Percentiles rank a stretch among this genome's conserved stretches.
Evolutionary conservation across 2,113 vertebrate species (phyloP).

Genomic region (Orientallactaga bullata): DNA sequence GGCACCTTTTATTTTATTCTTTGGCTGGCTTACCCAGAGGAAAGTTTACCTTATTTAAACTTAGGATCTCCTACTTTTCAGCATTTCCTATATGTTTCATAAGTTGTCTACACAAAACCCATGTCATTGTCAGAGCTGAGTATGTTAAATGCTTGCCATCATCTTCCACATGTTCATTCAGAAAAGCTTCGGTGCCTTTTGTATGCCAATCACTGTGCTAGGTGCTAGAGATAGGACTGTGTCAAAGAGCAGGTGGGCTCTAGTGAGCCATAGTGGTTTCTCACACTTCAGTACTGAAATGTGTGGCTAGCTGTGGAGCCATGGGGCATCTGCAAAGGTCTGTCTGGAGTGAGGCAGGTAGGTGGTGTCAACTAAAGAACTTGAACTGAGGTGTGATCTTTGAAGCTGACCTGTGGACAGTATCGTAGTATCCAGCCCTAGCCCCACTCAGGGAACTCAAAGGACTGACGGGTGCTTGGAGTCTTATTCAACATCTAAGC

Average conservation of each 20-base stretch:
- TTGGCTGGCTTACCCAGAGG: not conserved
- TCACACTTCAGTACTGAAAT: not conserved
- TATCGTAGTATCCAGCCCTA: accelerated
- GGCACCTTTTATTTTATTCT: not conserved
- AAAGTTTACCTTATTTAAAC: constrained; percentile 41
- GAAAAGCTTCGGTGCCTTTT: accelerated
- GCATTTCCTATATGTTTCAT: not conserved
- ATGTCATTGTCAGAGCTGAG: too few relatives aligned
- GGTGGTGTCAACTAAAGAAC: not conserved
- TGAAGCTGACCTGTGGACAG: not conserved
- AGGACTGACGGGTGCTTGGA: not conserved
- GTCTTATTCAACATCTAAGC: not conserved
- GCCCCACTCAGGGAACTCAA: not conserved
- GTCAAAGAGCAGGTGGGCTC: not conserved
- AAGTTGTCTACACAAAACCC: not conserved
- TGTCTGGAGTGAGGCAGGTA: accelerated
- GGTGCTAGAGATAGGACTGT: accelerated
- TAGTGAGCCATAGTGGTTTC: not conserved
- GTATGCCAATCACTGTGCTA: accelerated
- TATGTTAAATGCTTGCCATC: not conserved
- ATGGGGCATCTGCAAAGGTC: accelerated
- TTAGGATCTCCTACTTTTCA: constrained; percentile 3
- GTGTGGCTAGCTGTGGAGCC: accelerated
- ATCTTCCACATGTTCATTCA: accelerated
- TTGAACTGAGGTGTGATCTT: not conserved